phyloP scores from a whole-genome alignment of 2,113 vertebrate species.

The Eonycteris spelaea region DNA sequence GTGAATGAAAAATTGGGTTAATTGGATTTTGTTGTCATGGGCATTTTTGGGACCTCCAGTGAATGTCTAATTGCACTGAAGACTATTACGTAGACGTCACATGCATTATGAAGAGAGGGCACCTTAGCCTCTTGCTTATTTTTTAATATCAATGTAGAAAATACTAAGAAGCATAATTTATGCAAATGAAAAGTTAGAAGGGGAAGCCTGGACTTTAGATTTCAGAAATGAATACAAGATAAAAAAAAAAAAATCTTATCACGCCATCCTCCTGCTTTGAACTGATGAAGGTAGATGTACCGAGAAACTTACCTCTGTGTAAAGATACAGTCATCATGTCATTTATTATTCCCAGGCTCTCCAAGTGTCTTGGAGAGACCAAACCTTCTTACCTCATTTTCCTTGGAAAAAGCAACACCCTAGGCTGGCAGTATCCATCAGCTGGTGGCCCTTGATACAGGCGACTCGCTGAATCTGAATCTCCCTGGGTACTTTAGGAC shows the following conservation, averaged over 20 bases:
- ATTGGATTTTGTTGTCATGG: background rate
- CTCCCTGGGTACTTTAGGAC: background rate
- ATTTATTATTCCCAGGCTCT: constrained; percentile 61
- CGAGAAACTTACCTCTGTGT: background rate
- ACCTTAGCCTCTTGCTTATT: background rate
- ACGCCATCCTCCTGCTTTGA: constrained; percentile 28
- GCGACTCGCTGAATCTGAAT: constrained; percentile 36
- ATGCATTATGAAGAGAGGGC: background rate
- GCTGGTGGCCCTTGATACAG: background rate
- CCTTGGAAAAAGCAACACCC: constrained; percentile 35
- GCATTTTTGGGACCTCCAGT: background rate
- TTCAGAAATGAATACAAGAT: constrained; percentile 34
- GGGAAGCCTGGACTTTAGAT: background rate
- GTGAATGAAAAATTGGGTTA: background rate
- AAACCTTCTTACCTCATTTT: constrained; percentile 23
- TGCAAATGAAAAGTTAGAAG: background rate
- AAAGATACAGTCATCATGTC: constrained; percentile 32
- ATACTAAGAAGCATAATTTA: background rate
- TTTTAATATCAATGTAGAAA: constrained; percentile 34
- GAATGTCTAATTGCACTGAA: constrained; percentile 4
- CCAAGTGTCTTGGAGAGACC: constrained; percentile 47
- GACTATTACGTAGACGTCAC: background rate
- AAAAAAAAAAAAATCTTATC: constrained; percentile 41
- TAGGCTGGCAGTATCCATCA: accelerated
- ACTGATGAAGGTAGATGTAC: background rate